Evolutionary conservation across 2,888 invertebrate species (phyloP).

Genomic region (Apamea anceps): DNA sequence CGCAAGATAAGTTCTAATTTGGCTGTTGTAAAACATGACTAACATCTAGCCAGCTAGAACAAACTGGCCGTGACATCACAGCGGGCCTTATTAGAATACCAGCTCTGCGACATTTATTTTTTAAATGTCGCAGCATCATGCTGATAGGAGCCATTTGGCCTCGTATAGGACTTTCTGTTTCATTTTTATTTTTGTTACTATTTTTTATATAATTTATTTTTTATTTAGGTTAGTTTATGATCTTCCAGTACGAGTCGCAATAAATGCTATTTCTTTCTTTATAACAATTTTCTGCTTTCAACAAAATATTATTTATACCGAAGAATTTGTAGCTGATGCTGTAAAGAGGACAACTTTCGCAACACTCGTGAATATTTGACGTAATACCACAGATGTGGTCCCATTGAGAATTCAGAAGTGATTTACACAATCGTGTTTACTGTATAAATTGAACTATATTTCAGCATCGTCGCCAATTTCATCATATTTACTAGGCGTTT

Average conservation of each 20-base stretch:
- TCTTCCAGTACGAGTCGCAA: too few relatives aligned
- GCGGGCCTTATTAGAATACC: too few relatives aligned
- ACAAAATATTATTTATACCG: neutral
- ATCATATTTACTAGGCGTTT: neutral
- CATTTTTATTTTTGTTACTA: too few relatives aligned
- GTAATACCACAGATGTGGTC: constrained; percentile 21
- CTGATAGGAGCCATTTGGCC: too few relatives aligned
- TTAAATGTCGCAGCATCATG: too few relatives aligned
- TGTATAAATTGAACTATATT: constrained; percentile 10
- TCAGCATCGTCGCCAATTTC: neutral
- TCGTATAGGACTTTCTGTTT: too few relatives aligned
- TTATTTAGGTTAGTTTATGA: too few relatives aligned
- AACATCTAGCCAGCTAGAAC: neutral
- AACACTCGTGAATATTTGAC: constrained; percentile 19
- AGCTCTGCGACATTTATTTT: too few relatives aligned
- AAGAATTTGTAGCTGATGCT: constrained; percentile 1
- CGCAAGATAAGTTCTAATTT: neutral
- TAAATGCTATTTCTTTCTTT: too few relatives aligned
- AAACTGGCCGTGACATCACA: too few relatives aligned
- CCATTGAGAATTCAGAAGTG: neutral
- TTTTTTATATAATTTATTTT: too few relatives aligned
- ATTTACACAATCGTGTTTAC: constrained; percentile 2
- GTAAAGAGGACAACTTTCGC: constrained; percentile 13
- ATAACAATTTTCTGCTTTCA: neutral
- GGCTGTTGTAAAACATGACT: neutral